A percentile compares a stretch with the other conserved stretches of the same genome.
Evolutionary conservation across 2,797 vertebrate species (phyloP).

Genomic region (Characodon lateralis): DNA sequence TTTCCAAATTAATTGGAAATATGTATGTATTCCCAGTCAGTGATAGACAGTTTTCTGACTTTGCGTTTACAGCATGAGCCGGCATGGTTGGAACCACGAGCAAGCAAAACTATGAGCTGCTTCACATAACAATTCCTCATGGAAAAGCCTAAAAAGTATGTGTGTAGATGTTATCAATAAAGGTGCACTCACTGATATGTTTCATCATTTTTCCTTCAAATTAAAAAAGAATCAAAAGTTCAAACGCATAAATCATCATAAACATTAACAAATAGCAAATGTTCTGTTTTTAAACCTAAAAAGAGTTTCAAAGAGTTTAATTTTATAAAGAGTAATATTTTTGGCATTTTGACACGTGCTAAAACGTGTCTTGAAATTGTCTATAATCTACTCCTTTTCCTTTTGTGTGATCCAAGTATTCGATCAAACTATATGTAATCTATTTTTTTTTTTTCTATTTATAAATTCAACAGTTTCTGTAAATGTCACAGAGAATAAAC

Average conservation of each 20-base stretch:
- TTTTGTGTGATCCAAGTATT: not conserved
- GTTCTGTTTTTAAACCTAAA: not conserved
- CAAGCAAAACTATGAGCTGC: not conserved
- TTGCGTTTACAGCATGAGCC: too few relatives aligned
- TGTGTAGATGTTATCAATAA: not conserved
- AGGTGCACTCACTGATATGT: not conserved
- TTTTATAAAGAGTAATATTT: not conserved
- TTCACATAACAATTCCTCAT: not conserved
- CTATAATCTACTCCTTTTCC: not conserved
- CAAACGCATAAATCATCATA: not conserved
- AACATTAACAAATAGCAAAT: not conserved
- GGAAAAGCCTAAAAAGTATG: not conserved
- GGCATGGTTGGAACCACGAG: too few relatives aligned
- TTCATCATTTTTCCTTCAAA: not conserved
- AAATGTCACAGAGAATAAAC: slow-evolving; percentile 28
- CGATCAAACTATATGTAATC: not conserved
- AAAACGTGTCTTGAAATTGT: not conserved
- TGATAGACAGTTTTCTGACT: too few relatives aligned
- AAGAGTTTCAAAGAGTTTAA: not conserved
- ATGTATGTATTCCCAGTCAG: too few relatives aligned
- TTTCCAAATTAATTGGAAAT: too few relatives aligned
- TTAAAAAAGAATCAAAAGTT: not conserved
- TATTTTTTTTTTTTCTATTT: not conserved
- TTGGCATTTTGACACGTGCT: not conserved
- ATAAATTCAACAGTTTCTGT: not conserved